Evolutionary conservation across 37 sponge, comb jelly and placozoan genomes (phyloP), one percentile per base, ranked within the genome.

Genomic region (Chondrilla cf. caribensis): DNA sequence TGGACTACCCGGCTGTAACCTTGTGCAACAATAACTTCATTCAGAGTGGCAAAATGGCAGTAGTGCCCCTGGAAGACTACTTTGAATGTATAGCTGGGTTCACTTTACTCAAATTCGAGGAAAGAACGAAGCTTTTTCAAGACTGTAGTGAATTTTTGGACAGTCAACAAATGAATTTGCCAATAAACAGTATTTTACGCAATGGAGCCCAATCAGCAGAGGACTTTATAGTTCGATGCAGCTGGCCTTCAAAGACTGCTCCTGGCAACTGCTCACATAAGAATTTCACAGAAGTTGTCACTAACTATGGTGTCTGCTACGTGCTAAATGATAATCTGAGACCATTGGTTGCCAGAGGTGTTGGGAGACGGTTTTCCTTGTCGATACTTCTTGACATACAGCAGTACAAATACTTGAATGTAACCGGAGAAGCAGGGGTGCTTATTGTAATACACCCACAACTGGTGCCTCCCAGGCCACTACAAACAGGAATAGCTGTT

Each of bases 241-340:
- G 0, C 3, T 73, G 41, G 41, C 38, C 11, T 25, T 32, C 38
- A 37, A 8, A 17, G 7, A 22, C 41, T 2, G 24, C 14, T 21
- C 25, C 76, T 39, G 25, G 21, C 3, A 37, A 11, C 24, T 67
- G 68, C 32, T 33, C 35, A 17, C 29, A 29, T 33, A 29, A 33
- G 32, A 73, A 42, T 25, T 43, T 73, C 25, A 73, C 76, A 18
- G 21, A 37, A 40, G 76, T 73, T 19, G 76, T 7, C 2, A 73
- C 76, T 21, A 73, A 40, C 76, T 41, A 22, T 38, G 76, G 76
- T 3, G 8, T 73, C 15, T 73, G 76, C 44, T 73, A 73, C 76
- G 40, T n/a, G 24, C 40, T 73, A 22, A 73, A 73, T 73, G 44
- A 15, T 2, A 25, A 73, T 43, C 76, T 40, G 0, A 4, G 14